phyloP scores from a whole-genome alignment of 2,113 vertebrate species.

The Zapus hudsonius region DNA sequence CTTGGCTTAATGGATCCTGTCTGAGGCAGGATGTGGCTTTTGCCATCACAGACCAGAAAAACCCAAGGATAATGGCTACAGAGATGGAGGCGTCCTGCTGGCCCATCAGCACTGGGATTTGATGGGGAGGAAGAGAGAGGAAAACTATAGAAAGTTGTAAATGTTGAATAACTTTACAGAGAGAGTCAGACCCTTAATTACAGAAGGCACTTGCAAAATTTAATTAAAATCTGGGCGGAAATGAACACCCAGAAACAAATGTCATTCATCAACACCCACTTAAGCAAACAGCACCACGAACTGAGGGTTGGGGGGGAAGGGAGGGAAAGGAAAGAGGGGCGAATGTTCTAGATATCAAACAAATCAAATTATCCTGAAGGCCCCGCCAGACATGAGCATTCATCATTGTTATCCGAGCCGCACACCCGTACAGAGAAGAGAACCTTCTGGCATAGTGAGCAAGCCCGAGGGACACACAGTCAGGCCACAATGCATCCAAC shows the following conservation, averaged over 20 bases:
- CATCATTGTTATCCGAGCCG: constrained; percentile 75
- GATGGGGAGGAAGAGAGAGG: background rate
- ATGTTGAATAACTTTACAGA: background rate
- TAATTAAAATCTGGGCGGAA: constrained; percentile 73
- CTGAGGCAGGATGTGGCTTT: constrained; percentile 45
- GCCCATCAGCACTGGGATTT: background rate
- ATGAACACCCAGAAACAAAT: constrained; percentile 63
- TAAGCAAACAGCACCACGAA: constrained; percentile 71
- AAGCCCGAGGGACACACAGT: too few species aligned
- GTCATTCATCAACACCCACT: constrained; percentile 56
- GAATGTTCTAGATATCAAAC: constrained; percentile 73
- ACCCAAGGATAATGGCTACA: background rate
- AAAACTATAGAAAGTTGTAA: background rate
- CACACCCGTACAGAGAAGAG: constrained; percentile 62
- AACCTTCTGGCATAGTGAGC: background rate
- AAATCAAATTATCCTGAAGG: constrained; percentile 78
- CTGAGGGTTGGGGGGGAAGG: background rate
- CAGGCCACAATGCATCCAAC: too few species aligned
- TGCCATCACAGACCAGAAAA: background rate
- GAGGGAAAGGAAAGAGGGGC: constrained; percentile 12
- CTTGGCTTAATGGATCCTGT: constrained; percentile 18
- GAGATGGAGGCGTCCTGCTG: background rate
- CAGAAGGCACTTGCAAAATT: constrained; percentile 39
- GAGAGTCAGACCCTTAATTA: constrained; percentile 40
- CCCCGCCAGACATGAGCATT: constrained; percentile 70